Evolutionary conservation across 2,797 vertebrate species (phyloP), one percentile per base, ranked within the genome.

Genomic region (Liasis olivaceus): DNA sequence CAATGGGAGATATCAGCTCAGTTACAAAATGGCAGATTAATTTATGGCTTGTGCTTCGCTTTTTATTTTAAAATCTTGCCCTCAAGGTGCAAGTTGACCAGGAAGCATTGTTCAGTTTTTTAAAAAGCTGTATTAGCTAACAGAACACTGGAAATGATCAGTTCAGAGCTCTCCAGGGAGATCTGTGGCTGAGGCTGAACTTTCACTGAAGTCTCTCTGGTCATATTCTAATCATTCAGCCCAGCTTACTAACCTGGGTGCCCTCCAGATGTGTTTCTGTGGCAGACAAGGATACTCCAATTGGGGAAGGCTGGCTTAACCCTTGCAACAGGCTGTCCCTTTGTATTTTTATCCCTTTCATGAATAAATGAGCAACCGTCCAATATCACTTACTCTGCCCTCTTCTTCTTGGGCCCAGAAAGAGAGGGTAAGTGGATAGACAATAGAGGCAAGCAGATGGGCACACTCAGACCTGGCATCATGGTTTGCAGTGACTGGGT

Each of bases 1-100:
- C 95, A 95, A 96, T 95, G 85, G 86, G 31, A 95, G 93, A 91
- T 94, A 92, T 87, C 85, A 85, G 91, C 93, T 95, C 93, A 62
- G 91, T 93, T 96, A 95, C 94, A 81, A 87, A 28, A 26, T 8
- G 1, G 56, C 12, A 24, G 36, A 54, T 51, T 36, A 91, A 59
- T 59, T 88, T 88, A 66, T 88, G 7, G 12, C 17, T 28, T 14
- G n/a, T 13, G 22, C 15, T 93, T 31, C 24, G 47, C 24, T 47
- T 81, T 47, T 81, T 77, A 8, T 28, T 5, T 36, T 90, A 72
- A 24, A 56, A 58, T 90, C 4, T 36, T 64, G 14, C 22, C 15
- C 60, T 64, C 36, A n/a, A 12, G 13, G 26, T 17, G 9, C 5
- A 59, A 58, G 31, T 26, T 14, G 56, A 28, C 26, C 36, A 14